phyloP scores from a whole-genome alignment of 2,797 vertebrate species.

The Gallinago stenura region DNA sequence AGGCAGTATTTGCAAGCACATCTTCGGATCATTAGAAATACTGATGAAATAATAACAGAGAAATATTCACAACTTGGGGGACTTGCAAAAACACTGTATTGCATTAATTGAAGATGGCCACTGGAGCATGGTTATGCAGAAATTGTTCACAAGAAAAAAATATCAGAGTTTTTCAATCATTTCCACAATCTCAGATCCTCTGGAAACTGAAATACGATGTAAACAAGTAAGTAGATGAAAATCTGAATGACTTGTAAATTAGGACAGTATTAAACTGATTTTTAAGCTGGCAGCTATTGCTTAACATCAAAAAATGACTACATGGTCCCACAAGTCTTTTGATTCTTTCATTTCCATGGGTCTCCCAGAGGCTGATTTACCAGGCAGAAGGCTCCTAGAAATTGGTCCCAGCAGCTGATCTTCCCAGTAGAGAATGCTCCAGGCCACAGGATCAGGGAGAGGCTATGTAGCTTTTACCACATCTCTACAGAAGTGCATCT shows the following conservation, averaged over 20 bases:
- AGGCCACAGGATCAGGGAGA: not conserved
- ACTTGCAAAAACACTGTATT: not conserved
- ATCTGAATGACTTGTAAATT: no score
- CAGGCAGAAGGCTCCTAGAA: not conserved
- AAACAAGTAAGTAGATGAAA: not conserved
- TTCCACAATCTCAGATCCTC: not conserved
- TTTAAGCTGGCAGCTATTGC: not conserved
- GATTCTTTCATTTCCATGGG: not conserved
- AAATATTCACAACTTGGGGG: not conserved
- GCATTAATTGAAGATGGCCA: accelerated
- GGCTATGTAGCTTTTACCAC: not conserved
- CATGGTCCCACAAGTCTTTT: not conserved
- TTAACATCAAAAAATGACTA: not conserved
- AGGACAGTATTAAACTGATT: not conserved
- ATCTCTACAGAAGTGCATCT: not conserved
- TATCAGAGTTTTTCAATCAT: not conserved
- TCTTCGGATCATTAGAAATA: not conserved
- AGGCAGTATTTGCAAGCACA: not conserved
- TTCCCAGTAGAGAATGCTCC: not conserved
- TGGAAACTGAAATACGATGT: not conserved
- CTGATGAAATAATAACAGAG: not conserved
- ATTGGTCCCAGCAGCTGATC: not conserved
- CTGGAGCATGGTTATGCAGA: not conserved
- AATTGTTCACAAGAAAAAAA: not conserved
- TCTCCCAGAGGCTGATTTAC: not conserved